Conservation (phyloP, 2,888 invertebrate species). For the Azorinus chamasolen region DNA sequence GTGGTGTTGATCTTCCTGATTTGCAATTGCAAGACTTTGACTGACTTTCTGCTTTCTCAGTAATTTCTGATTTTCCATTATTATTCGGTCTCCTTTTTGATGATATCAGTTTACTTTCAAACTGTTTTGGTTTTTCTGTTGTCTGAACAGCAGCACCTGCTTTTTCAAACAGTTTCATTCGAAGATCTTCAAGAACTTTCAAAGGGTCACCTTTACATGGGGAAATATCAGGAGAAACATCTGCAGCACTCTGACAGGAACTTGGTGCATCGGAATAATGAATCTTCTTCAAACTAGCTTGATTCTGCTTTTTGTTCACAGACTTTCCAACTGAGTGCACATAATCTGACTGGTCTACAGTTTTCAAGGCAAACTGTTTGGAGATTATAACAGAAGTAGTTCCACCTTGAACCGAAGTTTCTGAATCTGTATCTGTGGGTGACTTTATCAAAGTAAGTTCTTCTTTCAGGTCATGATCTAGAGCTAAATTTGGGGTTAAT, state of each 20-base stretch:
- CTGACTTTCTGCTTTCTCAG: not conserved
- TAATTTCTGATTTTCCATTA: too few relatives aligned
- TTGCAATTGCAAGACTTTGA: not conserved
- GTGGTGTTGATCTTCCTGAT: constrained; percentile 33
- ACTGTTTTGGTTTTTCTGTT: constrained; percentile 44
- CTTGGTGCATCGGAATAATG: not conserved
- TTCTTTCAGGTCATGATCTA: too few relatives aligned
- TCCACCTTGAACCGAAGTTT: too few relatives aligned
- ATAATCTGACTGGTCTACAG: constrained; percentile 19
- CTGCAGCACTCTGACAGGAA: not conserved
- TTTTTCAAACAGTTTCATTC: constrained; percentile 53
- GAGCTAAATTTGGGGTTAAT: not conserved
- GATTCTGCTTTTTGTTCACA: constrained; percentile 41
- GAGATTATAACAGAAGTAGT: too few relatives aligned
- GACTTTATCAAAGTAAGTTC: too few relatives aligned
- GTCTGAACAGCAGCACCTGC: constrained; percentile 45
- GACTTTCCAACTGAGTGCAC: constrained; percentile 58
- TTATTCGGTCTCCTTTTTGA: constrained; percentile 31
- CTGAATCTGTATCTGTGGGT: too few relatives aligned
- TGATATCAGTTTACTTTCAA: constrained; percentile 57
- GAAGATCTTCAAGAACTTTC: constrained; percentile 42
- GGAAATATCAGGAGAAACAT: constrained; percentile 17
- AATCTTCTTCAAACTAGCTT: constrained; percentile 1
- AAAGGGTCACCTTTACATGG: constrained; percentile 40
- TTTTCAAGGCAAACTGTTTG: too few relatives aligned